These are phyloP conservation scores for Philaenus spumarius DNA, from an alignment of 1,140 invertebrate species.

Conservation along the genomic window DNA sequence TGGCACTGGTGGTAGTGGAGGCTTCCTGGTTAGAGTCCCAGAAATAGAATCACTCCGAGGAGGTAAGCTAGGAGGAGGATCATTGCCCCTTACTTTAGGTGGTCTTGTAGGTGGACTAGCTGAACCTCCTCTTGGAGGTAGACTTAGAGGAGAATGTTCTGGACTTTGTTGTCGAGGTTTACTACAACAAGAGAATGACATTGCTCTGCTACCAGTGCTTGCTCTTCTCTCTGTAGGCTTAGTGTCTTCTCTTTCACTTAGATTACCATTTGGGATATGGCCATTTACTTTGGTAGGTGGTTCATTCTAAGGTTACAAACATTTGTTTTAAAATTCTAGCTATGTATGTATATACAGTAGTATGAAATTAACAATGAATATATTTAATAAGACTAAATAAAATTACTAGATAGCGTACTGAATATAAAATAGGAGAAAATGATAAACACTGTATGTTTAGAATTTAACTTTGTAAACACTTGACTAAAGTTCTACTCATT, in stretches of 20 bases:
- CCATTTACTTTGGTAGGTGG: conserved; percentile 1
- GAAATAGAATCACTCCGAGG: conserved; percentile 46
- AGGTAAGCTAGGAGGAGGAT: conserved; percentile 47
- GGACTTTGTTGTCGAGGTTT: conserved; percentile 21
- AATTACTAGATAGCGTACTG: too few species aligned
- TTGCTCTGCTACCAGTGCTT: conserved; percentile 5
- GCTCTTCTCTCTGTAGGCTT: conserved; percentile 6
- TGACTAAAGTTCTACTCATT: too few species aligned
- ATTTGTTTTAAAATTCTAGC: background rate
- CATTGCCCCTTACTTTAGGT: conserved; percentile 42
- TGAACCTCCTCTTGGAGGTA: conserved; percentile 14
- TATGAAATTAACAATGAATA: too few species aligned
- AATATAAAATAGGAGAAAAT: too few species aligned
- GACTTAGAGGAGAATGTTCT: conserved; percentile 7
- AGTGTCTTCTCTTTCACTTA: background rate
- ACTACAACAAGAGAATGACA: conserved; percentile 24
- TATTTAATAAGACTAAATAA: too few species aligned
- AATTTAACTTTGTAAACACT: too few species aligned
- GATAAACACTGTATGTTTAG: too few species aligned
- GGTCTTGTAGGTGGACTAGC: conserved; percentile 44
- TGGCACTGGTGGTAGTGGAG: conserved; percentile 60
- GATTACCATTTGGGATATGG: conserved; percentile 9
- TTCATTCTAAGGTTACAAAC: background rate
- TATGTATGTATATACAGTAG: too few species aligned
- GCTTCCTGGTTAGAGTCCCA: conserved; percentile 47